These are phyloP conservation scores for Mercenaria mercenaria DNA, from an alignment of 1,140 invertebrate species.

Conservation along the genomic window DNA sequence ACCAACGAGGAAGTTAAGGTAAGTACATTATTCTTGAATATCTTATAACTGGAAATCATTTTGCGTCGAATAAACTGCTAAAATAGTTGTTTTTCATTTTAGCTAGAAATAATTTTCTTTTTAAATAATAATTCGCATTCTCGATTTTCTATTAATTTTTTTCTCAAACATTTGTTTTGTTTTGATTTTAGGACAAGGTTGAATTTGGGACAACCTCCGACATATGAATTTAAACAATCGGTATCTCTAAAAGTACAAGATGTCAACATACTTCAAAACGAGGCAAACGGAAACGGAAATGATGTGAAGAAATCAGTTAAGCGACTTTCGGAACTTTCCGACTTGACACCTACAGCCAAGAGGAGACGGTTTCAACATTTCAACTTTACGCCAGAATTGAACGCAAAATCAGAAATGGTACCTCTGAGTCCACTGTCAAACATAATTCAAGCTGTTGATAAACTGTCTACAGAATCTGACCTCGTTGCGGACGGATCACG, in stretches of 20 bases:
- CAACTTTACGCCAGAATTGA: not conserved
- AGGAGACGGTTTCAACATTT: not conserved
- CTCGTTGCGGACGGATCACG: not conserved
- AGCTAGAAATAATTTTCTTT: too few relatives aligned
- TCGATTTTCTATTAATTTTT: not conserved
- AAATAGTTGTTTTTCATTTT: not conserved
- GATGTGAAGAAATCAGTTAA: not conserved
- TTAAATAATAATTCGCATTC: too few relatives aligned
- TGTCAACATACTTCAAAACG: not conserved
- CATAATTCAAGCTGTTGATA: conserved; percentile 16
- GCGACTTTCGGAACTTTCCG: not conserved
- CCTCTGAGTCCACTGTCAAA: not conserved
- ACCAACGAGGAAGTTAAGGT: not conserved
- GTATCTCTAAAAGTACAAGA: not conserved
- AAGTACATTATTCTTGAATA: too few relatives aligned
- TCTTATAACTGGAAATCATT: too few relatives aligned
- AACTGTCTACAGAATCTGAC: not conserved
- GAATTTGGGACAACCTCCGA: too few relatives aligned
- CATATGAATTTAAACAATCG: too few relatives aligned
- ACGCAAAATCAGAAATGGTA: not conserved
- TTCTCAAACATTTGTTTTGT: not conserved
- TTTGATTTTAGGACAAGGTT: too few relatives aligned
- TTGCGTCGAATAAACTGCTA: too few relatives aligned
- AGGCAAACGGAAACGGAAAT: too few relatives aligned
- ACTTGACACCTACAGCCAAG: not conserved